A percentile compares a stretch with the other conserved stretches of the same genome.
Conservation (phyloP, 2,888 invertebrate genomes). For the Chelonus formosanus region DNA sequence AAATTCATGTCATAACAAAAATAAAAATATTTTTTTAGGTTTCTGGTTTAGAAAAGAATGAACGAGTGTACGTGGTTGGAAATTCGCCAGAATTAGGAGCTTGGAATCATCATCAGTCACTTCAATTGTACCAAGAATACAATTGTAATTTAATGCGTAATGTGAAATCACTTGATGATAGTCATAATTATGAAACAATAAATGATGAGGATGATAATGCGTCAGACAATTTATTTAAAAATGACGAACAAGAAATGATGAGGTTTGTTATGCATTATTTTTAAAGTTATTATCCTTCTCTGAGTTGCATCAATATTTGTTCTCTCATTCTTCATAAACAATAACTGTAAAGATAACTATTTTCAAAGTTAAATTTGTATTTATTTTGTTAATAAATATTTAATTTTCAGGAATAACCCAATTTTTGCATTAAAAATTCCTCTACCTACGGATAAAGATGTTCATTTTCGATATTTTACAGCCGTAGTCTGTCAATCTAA, state of each 20-base stretch:
- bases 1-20: background rate
- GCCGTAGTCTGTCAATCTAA: constrained; percentile 74
- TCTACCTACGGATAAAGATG: constrained; percentile 74
- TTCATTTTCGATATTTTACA: constrained; percentile 81
- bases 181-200: constrained; percentile 46
- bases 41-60: constrained; percentile 58
- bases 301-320: too few relatives aligned
- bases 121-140: constrained; percentile 55
- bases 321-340: too few relatives aligned
- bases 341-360: too few relatives aligned
- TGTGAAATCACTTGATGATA: constrained; percentile 50
- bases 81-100: constrained; percentile 61
- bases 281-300: background rate
- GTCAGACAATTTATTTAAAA: constrained; percentile 48
- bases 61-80: constrained; percentile 60
- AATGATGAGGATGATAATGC: constrained; percentile 50
- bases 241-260: constrained; percentile 51
- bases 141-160: constrained; percentile 1
- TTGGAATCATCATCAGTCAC: constrained; percentile 63
- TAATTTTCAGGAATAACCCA: constrained; percentile 46
- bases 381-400: too few relatives aligned
- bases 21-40: constrained; percentile 47
- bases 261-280: constrained; percentile 1
- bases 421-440: constrained; percentile 68
- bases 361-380: too few relatives aligned